These are phyloP conservation scores for Anadara kagoshimensis DNA, from an alignment of 1,140 invertebrate species.

Conservation along the genomic window DNA sequence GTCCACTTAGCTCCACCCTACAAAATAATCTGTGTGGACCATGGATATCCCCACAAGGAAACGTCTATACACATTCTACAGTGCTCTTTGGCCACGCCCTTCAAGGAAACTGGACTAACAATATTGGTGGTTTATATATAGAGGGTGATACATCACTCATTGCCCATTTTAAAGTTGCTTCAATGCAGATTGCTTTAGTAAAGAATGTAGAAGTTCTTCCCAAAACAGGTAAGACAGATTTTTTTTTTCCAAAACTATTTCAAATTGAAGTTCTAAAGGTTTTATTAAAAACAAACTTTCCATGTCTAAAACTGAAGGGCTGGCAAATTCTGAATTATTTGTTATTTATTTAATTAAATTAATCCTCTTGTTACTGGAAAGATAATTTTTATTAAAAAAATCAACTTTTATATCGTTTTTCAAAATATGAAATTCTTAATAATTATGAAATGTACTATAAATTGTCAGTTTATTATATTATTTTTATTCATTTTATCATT, in stretches of 20 bases:
- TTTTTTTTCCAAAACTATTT: no score
- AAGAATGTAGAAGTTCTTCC: slow-evolving; percentile 52
- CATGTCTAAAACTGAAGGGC: no score
- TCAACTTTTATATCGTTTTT: no score
- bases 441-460: no score
- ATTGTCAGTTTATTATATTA: no score
- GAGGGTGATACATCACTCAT: slow-evolving; percentile 53
- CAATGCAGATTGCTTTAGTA: slow-evolving; percentile 57
- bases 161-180: slow-evolving; percentile 63
- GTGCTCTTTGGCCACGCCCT: slow-evolving; percentile 45
- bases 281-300: no score
- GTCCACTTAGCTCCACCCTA: slow-evolving; percentile 33
- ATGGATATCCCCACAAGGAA: slow-evolving; percentile 57
- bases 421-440: no score
- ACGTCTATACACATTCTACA: slow-evolving; percentile 58
- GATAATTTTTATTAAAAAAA: no score
- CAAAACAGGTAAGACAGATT: slow-evolving; percentile 54
- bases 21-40: slow-evolving; percentile 57
- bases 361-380: no score
- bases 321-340: no score
- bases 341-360: no score
- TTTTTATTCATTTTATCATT: not conserved
- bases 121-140: slow-evolving; percentile 48
- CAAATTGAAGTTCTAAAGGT: no score
- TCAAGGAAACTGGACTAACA: slow-evolving; percentile 56